phyloP scores from a whole-genome alignment of 2,113 vertebrate genomes.

The Megaceryle maxima region DNA sequence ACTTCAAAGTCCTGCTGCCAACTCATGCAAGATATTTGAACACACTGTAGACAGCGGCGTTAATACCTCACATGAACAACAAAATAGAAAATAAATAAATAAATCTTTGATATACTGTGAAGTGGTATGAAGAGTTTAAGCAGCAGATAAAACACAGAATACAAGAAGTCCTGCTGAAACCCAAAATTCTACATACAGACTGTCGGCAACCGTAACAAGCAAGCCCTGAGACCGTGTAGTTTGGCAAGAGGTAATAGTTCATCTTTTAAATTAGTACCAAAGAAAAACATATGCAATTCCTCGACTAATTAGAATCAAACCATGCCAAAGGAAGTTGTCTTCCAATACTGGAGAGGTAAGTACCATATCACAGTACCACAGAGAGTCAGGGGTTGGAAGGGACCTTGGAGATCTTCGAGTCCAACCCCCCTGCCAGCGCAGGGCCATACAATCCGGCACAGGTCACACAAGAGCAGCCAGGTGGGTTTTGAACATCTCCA shows the following conservation, averaged over 20 bases:
- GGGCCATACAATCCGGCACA: too few species aligned
- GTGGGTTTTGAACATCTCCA: too few species aligned
- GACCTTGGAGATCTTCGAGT: too few species aligned
- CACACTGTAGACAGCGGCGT: not conserved
- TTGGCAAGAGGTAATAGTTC: not conserved
- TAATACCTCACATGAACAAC: not conserved
- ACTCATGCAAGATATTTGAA: constrained; percentile 5
- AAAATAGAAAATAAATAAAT: not conserved
- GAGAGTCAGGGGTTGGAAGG: too few species aligned
- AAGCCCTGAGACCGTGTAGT: not conserved
- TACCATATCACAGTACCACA: not conserved
- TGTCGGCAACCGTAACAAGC: not conserved
- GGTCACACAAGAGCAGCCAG: too few species aligned
- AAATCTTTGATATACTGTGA: not conserved
- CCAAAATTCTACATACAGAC: not conserved
- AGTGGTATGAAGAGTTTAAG: not conserved
- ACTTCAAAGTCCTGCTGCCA: constrained; percentile 61
- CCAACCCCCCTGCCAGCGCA: too few species aligned
- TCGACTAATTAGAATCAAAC: not conserved
- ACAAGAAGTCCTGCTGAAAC: not conserved
- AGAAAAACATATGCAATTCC: not conserved
- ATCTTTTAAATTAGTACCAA: not conserved
- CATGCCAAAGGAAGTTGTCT: not conserved
- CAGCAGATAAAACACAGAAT: not conserved
- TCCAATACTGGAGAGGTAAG: not conserved